A percentile compares a stretch with the other conserved stretches of the same genome.
phyloP scores from a whole-genome alignment of 2,113 vertebrate species.

The Colossoma macropomum region DNA sequence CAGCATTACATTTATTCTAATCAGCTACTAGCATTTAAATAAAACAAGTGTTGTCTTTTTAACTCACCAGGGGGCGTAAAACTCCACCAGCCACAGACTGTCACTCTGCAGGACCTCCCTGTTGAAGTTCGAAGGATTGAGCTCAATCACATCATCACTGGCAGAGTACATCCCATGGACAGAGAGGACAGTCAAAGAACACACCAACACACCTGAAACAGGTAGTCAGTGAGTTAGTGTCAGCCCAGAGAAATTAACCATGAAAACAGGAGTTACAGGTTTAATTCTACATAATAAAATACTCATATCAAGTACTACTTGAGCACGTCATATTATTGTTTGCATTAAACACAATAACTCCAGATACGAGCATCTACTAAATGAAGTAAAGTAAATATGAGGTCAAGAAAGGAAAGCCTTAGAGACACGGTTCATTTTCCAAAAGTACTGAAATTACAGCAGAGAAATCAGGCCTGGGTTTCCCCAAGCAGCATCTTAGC shows the following conservation, averaged over 20 bases:
- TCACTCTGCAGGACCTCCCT: constrained; percentile 92
- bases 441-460: background rate
- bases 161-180: constrained; percentile 86
- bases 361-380: no score
- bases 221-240: background rate
- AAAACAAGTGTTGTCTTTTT: no score
- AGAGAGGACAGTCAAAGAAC: constrained; percentile 72
- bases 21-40: background rate
- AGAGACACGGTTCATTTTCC: background rate
- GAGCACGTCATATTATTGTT: no score
- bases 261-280: no score
- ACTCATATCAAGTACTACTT: no score
- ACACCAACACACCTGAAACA: constrained; percentile 82
- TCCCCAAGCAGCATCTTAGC: no score
- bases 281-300: no score
- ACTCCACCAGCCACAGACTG: constrained; percentile 93
- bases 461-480: background rate
- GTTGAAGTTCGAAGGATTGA: constrained; percentile 92
- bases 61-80: constrained; percentile 95
- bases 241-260: background rate
- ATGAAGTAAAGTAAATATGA: background rate
- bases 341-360: no score
- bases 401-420: background rate
- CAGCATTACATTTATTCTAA: background rate
- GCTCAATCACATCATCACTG: constrained; percentile 90